Base-by-base conservation (phyloP, 2,113 vertebrate species). In the Spea multiplicata region DNA sequence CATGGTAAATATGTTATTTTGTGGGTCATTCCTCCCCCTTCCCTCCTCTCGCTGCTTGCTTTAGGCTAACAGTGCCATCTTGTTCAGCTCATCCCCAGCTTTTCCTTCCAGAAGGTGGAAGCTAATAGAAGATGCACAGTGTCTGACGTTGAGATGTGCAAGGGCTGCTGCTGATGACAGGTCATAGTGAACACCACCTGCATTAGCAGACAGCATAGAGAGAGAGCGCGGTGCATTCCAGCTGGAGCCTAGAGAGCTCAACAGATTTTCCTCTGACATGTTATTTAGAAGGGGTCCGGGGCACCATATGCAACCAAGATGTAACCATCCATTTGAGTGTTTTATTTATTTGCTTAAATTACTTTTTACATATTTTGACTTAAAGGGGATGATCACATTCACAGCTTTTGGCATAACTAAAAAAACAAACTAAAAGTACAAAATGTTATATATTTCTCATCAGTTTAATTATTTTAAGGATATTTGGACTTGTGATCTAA, bases 141-240 rank as follows among this genome's bases (percentile, higher is more conserved):
- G 16, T 9, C 72, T 10, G 77, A 80, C 69, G 86, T 91, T 88
- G 93, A 93, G 62, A 91, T 94, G 95, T 91, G 93, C 94, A 89
- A 94, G 93, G 89, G 93, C 92, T 89, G 93, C 93, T 85, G 92
- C 93, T 85, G 92, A 92, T 89, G 93, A 93, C 93, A 94, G 94
- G 93, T 93, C 92, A 94, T 87, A 90, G 89, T 91, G 90, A 93
- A 92, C 88, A 89, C 89, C 92, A 92, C 91, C 91, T 92, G 92
- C 90, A 90, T 86, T 83, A 88, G 86, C 92, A 93, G 91, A 89
- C 91, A 91, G 89, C 82, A 85, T 87, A 85, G 86, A 86, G 88
- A 88, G 71, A 76, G 83, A 75, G 80, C 30, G 85, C 86, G 84
- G 82, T 81, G 80, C 83, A 84, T 85, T 88, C 90, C 90, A 92